Evolutionary conservation across 2,797 vertebrate genomes (phyloP).

Genomic region (Miichthys miiuy): DNA sequence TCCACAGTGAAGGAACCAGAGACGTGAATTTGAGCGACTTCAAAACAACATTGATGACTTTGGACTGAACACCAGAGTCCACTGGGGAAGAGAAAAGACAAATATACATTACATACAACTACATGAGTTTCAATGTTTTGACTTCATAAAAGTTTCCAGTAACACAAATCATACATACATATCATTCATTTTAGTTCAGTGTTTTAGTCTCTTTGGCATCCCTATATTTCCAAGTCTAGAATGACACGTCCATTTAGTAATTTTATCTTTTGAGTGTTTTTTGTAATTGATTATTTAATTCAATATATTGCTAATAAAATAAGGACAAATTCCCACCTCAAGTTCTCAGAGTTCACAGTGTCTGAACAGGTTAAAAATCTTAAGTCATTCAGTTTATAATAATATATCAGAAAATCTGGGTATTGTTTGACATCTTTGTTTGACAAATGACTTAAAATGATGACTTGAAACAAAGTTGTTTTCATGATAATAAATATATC

Average conservation of each 20-base stretch:
- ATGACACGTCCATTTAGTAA: too few relatives aligned
- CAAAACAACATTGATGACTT: neutral
- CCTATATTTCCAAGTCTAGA: too few relatives aligned
- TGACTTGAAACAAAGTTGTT: neutral
- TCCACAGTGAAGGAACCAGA: conserved; percentile 34
- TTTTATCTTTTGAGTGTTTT: neutral
- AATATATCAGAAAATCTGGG: neutral
- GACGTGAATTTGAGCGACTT: conserved; percentile 21
- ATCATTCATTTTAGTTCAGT: too few relatives aligned
- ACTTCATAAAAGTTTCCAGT: too few relatives aligned
- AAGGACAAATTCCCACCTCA: neutral
- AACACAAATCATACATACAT: too few relatives aligned
- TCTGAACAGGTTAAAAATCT: neutral
- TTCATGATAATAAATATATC: neutral
- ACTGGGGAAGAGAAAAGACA: conserved; percentile 17
- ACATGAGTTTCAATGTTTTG: neutral
- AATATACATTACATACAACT: neutral
- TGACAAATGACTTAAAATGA: too few relatives aligned
- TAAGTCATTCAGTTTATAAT: neutral
- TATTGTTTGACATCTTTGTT: neutral
- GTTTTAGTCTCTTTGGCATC: too few relatives aligned
- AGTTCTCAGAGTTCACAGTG: neutral
- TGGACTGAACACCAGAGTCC: neutral
- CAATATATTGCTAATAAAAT: neutral
- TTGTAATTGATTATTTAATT: neutral